These are phyloP conservation scores for Dryobotodes eremita DNA, from an alignment of 2,888 invertebrate genomes.

Conservation along the genomic window DNA sequence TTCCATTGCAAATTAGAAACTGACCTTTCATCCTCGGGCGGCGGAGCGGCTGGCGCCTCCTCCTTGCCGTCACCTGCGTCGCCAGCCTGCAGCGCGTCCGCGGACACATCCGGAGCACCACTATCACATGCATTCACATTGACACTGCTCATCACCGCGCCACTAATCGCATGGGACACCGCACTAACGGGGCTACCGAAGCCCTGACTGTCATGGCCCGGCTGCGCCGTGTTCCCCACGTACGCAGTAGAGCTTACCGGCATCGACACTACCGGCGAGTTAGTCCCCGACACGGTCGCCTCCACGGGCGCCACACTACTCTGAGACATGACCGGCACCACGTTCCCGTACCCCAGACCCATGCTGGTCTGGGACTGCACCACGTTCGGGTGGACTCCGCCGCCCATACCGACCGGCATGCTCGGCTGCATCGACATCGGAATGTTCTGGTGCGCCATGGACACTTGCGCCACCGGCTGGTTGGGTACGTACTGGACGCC, in stretches of 20 bases:
- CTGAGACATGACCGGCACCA: conserved; percentile 90
- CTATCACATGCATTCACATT: conserved; percentile 88
- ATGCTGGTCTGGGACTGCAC: conserved; percentile 89
- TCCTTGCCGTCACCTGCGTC: conserved; percentile 88
- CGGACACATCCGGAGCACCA: conserved; percentile 83
- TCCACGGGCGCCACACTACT: conserved; percentile 87
- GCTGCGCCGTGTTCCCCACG: conserved; percentile 79
- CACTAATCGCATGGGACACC: conserved; percentile 87
- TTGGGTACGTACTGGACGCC: conserved; percentile 86
- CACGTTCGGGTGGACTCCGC: conserved; percentile 86
- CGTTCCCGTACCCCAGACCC: conserved; percentile 85
- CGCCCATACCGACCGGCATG: conserved; percentile 88
- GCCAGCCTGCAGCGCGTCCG: conserved; percentile 81
- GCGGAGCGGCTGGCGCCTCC: conserved; percentile 80
- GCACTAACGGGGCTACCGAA: conserved; percentile 90
- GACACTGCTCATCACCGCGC: conserved; percentile 86
- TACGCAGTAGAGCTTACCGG: conserved; percentile 87
- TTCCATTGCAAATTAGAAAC: conserved; percentile 50
- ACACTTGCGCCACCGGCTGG: conserved; percentile 84
- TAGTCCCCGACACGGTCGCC: conserved; percentile 88
- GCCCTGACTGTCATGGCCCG: conserved; percentile 87
- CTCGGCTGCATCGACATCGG: conserved; percentile 89
- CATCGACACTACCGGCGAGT: conserved; percentile 89
- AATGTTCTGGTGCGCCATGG: conserved; percentile 89
- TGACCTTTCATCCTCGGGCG: conserved; percentile 90